Conservation (phyloP, 2,888 invertebrate genomes). For the Plagodis pulveraria region DNA sequence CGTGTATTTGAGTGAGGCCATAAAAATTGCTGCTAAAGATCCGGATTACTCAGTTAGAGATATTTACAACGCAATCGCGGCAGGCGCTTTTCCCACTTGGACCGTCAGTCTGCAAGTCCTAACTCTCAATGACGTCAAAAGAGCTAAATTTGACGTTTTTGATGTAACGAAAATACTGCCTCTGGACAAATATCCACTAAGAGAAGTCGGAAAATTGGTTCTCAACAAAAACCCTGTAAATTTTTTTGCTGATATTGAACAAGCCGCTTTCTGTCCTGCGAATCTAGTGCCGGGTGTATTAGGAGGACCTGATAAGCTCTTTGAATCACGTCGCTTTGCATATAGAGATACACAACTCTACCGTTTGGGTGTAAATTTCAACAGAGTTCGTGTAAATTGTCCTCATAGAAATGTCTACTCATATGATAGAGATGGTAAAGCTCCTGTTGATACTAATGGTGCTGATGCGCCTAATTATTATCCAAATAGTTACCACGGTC, state of each 20-base stretch:
- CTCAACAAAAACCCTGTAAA: slow-evolving; percentile 93
- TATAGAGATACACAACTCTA: not conserved
- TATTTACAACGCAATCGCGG: slow-evolving; percentile 93
- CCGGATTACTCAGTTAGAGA: slow-evolving; percentile 94
- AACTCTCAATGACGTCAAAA: slow-evolving; percentile 91
- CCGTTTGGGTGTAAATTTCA: slow-evolving; percentile 94
- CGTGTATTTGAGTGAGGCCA: slow-evolving; percentile 87
- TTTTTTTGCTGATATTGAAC: slow-evolving; percentile 95
- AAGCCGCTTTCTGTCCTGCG: slow-evolving; percentile 93
- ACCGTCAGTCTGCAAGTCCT: slow-evolving; percentile 92
- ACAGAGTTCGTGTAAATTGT: slow-evolving; percentile 96
- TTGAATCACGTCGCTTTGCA: slow-evolving; percentile 69
- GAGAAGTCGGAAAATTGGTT: slow-evolving; percentile 91
- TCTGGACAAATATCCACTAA: slow-evolving; percentile 89
- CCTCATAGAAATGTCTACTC: slow-evolving; percentile 88
- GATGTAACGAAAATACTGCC: slow-evolving; percentile 95
- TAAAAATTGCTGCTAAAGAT: slow-evolving; percentile 87
- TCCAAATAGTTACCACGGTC: slow-evolving; percentile 96
- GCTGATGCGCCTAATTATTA: slow-evolving; percentile 95
- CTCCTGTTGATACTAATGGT: slow-evolving; percentile 90
- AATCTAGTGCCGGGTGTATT: slow-evolving; percentile 95
- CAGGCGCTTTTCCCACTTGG: slow-evolving; percentile 90
- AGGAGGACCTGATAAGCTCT: slow-evolving; percentile 94
- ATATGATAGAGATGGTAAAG: slow-evolving; percentile 93
- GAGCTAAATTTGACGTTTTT: slow-evolving; percentile 92